Conservation (phyloP, 2,888 invertebrate species). For the Euzetes globulus region DNA sequence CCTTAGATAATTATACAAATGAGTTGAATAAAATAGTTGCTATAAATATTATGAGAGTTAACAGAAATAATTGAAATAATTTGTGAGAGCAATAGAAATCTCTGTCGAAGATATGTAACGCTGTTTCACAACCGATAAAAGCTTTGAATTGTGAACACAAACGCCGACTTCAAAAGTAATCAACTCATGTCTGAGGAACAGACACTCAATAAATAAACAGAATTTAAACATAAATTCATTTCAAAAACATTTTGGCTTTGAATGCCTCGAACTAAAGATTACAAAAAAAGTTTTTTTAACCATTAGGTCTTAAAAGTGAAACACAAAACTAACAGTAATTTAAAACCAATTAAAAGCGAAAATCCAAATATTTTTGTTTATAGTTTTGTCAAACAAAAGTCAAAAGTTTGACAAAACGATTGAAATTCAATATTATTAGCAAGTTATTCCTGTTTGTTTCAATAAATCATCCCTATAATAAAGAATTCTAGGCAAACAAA, state of each 20-base stretch:
- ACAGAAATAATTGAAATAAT: no score
- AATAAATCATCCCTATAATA: no score
- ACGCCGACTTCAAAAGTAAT: conserved; percentile 3
- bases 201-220: conserved; percentile 2
- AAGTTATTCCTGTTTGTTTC: no score
- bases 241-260: not conserved
- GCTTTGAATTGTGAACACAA: not conserved
- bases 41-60: not conserved
- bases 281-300: not conserved
- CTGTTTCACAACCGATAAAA: not conserved
- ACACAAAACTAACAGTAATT: not conserved
- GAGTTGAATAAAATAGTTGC: not conserved
- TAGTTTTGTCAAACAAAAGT: not conserved
- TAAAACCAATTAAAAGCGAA: not conserved
- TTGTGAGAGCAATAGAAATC: not conserved
- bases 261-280: no score
- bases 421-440: no score
- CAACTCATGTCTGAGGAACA: not conserved
- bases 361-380: not conserved
- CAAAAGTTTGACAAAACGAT: not conserved
- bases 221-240: not conserved
- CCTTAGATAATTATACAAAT: not conserved
- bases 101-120: not conserved
- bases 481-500: no score
- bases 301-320: not conserved